Conservation (phyloP, 1,140 invertebrate species). For the Hesperophylax magnus region DNA sequence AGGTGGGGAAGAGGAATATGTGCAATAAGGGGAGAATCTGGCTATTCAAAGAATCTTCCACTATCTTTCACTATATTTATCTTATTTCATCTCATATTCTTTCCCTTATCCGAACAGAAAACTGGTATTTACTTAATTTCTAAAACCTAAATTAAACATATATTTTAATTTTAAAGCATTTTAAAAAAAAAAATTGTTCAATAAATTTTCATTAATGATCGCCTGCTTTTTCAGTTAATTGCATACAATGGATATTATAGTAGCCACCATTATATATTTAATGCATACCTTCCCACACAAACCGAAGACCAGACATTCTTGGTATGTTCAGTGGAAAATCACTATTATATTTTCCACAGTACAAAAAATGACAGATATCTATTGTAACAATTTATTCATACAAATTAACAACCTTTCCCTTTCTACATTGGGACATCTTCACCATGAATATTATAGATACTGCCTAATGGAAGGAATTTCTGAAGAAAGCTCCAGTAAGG, state of each 20-base stretch:
- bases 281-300: not conserved
- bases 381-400: too few species aligned
- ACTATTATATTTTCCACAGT: not conserved
- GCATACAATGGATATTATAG: not conserved
- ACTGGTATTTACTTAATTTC: too few species aligned
- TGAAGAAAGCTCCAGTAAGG: not conserved
- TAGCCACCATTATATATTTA: not conserved
- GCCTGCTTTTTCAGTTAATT: not conserved
- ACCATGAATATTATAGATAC: not conserved
- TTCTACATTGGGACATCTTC: not conserved
- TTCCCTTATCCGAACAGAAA: too few species aligned
- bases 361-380: not conserved
- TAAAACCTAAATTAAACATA: too few species aligned
- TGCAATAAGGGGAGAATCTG: too few species aligned
- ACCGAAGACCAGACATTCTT: constrained; percentile 4
- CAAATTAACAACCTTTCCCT: not conserved
- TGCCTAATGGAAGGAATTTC: not conserved
- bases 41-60: too few species aligned
- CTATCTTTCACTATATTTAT: too few species aligned
- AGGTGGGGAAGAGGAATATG: too few species aligned
- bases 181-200: too few species aligned
- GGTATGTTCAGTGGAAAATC: not conserved
- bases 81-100: too few species aligned
- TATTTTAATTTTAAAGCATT: too few species aligned
- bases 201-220: too few species aligned